Conservation (phyloP, 1,140 invertebrate genomes). For the Eubasilissa regina region DNA sequence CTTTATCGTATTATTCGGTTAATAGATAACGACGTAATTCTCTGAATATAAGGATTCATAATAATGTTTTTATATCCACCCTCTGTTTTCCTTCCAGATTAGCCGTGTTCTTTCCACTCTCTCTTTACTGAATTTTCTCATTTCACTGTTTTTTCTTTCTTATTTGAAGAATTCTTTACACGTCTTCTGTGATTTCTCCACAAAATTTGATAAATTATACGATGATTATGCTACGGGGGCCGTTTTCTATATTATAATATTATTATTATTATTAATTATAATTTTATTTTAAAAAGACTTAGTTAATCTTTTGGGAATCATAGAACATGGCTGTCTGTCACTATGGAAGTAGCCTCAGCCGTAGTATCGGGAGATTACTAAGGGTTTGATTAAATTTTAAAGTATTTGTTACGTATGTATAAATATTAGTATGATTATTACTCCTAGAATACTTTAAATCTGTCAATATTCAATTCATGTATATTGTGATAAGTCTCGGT, state of each 20-base stretch:
- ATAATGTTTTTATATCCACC: slow-evolving; percentile 26
- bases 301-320: too few species aligned
- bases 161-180: slow-evolving; percentile 26
- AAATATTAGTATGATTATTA: too few species aligned
- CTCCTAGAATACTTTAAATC: too few species aligned
- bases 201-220: slow-evolving; percentile 22
- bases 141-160: neutral
- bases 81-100: slow-evolving; percentile 24
- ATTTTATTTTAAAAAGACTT: too few species aligned
- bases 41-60: neutral
- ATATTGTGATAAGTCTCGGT: too few species aligned
- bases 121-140: neutral
- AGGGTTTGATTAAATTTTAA: too few species aligned
- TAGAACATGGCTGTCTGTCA: too few species aligned
- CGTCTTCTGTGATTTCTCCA: slow-evolving; percentile 22
- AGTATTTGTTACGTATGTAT: too few species aligned
- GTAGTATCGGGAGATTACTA: too few species aligned
- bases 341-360: too few species aligned
- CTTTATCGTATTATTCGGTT: neutral
- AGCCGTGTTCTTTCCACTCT: slow-evolving; percentile 1
- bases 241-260: neutral
- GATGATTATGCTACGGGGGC: neutral
- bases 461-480: too few species aligned
- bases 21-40: neutral
- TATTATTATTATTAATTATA: too few species aligned